A percentile compares a stretch with the other conserved stretches of the same genome.
phyloP scores from a whole-genome alignment of 2,888 invertebrate genomes.

The Lasioglossum villosulum region DNA sequence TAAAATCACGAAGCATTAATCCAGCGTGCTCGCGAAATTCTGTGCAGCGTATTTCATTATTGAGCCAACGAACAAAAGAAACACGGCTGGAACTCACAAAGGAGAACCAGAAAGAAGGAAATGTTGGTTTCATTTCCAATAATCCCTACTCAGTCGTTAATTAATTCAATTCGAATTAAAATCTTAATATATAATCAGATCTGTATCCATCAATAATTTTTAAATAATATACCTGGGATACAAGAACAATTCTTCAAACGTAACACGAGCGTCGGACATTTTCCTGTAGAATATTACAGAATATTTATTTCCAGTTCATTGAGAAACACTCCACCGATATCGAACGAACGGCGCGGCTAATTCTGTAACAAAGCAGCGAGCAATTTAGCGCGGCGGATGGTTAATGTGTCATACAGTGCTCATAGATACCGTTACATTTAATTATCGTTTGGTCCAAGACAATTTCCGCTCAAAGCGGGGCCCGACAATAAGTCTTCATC shows the following conservation, averaged over 20 bases:
- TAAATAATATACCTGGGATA: background rate
- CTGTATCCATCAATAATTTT: background rate
- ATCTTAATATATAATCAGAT: background rate
- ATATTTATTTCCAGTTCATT: background rate
- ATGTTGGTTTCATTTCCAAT: background rate
- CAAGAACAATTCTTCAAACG: background rate
- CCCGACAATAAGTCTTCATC: slow-evolving; percentile 36
- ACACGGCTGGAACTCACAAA: background rate
- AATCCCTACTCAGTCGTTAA: background rate
- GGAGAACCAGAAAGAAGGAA: background rate
- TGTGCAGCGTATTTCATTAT: background rate
- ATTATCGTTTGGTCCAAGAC: slow-evolving; percentile 30
- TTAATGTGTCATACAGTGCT: slow-evolving; percentile 1
- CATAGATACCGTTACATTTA: slow-evolving; percentile 9
- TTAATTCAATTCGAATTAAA: background rate
- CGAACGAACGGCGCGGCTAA: background rate
- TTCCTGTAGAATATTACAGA: background rate
- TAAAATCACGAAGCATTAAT: background rate
- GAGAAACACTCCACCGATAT: background rate
- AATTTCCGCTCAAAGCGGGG: slow-evolving; percentile 40
- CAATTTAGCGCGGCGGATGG: background rate
- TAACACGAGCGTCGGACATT: background rate
- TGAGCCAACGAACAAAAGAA: background rate
- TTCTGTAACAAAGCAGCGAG: background rate
- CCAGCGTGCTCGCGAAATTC: background rate